Conservation (phyloP, 1,140 invertebrate species). For the Chlorops oryzae region DNA sequence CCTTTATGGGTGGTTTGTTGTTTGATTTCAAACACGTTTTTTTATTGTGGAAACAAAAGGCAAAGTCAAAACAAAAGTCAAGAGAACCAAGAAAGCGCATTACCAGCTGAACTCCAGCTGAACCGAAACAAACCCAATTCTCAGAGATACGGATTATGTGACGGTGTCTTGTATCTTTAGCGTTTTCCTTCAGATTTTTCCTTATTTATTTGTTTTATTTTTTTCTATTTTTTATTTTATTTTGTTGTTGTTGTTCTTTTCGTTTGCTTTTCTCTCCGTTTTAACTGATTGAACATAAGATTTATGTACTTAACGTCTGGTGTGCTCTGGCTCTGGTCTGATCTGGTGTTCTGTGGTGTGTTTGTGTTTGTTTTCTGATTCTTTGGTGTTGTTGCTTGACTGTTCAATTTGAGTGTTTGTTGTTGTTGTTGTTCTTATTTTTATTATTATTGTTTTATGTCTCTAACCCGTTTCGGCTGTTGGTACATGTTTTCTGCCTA, state of each 20-base stretch:
- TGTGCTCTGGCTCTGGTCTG: too few relatives aligned
- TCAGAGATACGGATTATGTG: too few relatives aligned
- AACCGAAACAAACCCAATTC: too few relatives aligned
- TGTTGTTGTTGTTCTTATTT: constrained; percentile 13
- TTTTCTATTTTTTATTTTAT: background rate
- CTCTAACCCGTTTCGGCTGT: constrained; percentile 8
- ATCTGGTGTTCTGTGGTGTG: too few relatives aligned
- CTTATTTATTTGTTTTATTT: background rate
- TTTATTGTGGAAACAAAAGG: too few relatives aligned
- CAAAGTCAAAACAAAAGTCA: too few relatives aligned
- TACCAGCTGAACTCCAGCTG: too few relatives aligned
- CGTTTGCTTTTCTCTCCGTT: background rate
- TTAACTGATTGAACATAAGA: constrained; percentile 13
- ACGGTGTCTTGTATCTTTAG: too few relatives aligned
- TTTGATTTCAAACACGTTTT: too few relatives aligned
- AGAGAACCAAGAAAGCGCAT: too few relatives aligned
- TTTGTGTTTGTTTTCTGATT: constrained; percentile 13
- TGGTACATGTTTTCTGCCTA: constrained; percentile 18
- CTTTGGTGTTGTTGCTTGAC: constrained; percentile 11
- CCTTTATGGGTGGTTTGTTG: too few relatives aligned
- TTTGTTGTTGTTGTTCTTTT: constrained; percentile 5
- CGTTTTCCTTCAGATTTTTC: background rate
- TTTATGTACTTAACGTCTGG: constrained; percentile 8
- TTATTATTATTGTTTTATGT: constrained; percentile 4
- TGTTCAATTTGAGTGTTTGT: constrained; percentile 14